Evolutionary conservation across 2,888 invertebrate genomes (phyloP), one percentile per base, ranked within the genome.

Genomic region (Prosapia bicincta): DNA sequence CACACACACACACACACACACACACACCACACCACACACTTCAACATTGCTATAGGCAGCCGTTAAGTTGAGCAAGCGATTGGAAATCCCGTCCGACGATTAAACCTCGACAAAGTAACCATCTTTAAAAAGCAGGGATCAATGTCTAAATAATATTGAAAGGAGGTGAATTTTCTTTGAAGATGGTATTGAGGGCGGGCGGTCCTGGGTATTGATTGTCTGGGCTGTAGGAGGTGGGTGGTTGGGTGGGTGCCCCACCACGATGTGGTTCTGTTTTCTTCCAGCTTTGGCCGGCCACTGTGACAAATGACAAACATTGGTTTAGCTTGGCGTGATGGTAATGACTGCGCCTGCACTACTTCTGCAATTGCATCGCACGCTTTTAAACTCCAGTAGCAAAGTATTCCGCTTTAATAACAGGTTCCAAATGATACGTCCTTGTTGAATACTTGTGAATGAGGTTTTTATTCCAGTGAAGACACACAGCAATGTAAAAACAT

Each of bases 131-230:
- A 54, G 54, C 20, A 20, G 3, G 20, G 54, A 54, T 54, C 54
- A 54, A 54, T 54, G 54, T 54, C 54, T 54, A 54, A 54, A 54
- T 54, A 54, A 54, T 54, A 54, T 54, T 54, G 54, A 54, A 54
- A 54, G 54, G 54, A 54, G 54, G n/a, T 54, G 54, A 54, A 54
- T 54, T 54, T 54, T 54, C 54, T 54, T 54, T 54, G 54, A 54
- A 54, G 54, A 54, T 54, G 54, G 54, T 54, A 54, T 54, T 20
- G 54, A 54, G 54, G 54, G 54, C 54, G 54, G n/a, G 54, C 54
- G 20, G 54, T n/a, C 13, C 20, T 38, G 38, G 54, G 54, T 54
- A 54, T 54, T 54, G 54, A 54, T 54, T 54, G 54, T 54, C 54
- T 54, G 54, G 13, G 54, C 20, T n/a, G 54, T 54, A 9, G 54